Percentiles rank a stretch among this genome's conserved stretches.
These are phyloP conservation scores for Hanleya hanleyi DNA, from an alignment of 2,888 invertebrate genomes.

Conservation along the genomic window DNA sequence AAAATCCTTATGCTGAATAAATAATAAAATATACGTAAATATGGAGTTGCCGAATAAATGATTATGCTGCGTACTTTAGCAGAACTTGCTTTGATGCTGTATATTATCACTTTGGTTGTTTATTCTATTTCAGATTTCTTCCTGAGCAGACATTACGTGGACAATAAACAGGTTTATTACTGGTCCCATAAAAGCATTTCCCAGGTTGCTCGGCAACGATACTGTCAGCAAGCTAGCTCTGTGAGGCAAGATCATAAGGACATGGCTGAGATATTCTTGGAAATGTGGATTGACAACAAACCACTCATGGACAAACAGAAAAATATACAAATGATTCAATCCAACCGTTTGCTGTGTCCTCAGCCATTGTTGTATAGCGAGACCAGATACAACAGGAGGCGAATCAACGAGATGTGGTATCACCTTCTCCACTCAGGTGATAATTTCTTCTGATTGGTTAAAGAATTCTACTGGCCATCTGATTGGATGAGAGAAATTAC, in stretches of 20 bases:
- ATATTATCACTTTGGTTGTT: too few relatives aligned
- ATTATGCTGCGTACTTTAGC: too few relatives aligned
- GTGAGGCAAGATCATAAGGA: conserved; percentile 49
- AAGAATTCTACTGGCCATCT: too few relatives aligned
- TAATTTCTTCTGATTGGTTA: not conserved
- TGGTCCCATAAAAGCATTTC: conserved; percentile 47
- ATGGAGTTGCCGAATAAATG: too few relatives aligned
- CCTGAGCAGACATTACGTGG: conserved; percentile 29
- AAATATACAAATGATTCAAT: conserved; percentile 31
- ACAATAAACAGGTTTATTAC: conserved; percentile 42
- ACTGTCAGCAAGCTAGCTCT: conserved; percentile 38
- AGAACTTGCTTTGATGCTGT: too few relatives aligned
- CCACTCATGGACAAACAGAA: conserved; percentile 41
- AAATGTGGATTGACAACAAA: conserved; percentile 52
- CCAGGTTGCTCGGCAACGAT: conserved; percentile 43
- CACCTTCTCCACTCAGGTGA: conserved; percentile 71
- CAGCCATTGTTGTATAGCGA: conserved; percentile 68
- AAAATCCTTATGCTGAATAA: too few relatives aligned
- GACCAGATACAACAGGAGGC: conserved; percentile 68
- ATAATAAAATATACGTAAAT: too few relatives aligned
- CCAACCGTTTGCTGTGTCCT: conserved; percentile 45
- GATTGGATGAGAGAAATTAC: too few relatives aligned
- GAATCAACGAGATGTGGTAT: conserved; percentile 72
- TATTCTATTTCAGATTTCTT: conserved; percentile 34
- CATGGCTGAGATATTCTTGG: conserved; percentile 55